phyloP scores from a whole-genome alignment of 2,113 vertebrate genomes.

The Eptatretus burgeri region DNA sequence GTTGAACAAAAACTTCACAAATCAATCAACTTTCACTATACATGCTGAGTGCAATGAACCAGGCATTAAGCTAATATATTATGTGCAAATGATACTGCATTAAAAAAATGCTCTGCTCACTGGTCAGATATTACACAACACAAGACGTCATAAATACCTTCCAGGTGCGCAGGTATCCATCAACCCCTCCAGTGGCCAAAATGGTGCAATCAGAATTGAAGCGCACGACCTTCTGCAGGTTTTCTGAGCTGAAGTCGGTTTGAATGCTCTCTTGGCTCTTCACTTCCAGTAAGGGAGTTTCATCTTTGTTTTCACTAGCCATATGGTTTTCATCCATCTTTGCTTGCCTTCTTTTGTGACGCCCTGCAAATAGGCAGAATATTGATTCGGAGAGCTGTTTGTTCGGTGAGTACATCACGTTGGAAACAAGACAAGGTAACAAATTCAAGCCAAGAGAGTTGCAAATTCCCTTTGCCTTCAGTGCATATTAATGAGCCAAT shows the following conservation, averaged over 20 bases:
- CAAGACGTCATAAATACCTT: slow-evolving; percentile 22
- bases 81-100: too few relatives aligned
- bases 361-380: too few relatives aligned
- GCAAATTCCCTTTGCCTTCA: too few relatives aligned
- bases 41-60: not conserved
- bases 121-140: rapidly evolving
- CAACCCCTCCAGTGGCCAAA: slow-evolving; percentile 45
- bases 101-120: not conserved
- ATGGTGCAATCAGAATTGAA: slow-evolving; percentile 35
- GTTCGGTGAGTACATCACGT: too few relatives aligned
- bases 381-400: too few relatives aligned
- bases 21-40: too few relatives aligned
- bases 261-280: slow-evolving; percentile 26
- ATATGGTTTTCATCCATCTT: slow-evolving; percentile 11
- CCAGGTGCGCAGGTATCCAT: slow-evolving; percentile 50
- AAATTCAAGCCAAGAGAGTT: too few relatives aligned
- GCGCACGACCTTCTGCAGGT: slow-evolving; percentile 47
- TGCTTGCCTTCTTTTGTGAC: not conserved
- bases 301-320: slow-evolving; percentile 13
- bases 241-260: slow-evolving; percentile 45
- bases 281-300: slow-evolving; percentile 21
- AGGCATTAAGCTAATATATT: not conserved
- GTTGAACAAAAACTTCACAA: slow-evolving; percentile 4
- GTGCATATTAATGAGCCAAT: too few relatives aligned
- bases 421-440: too few relatives aligned